Evolutionary conservation across 2,113 vertebrate genomes (phyloP).

Genomic region (Neolamprologus brichardi): DNA sequence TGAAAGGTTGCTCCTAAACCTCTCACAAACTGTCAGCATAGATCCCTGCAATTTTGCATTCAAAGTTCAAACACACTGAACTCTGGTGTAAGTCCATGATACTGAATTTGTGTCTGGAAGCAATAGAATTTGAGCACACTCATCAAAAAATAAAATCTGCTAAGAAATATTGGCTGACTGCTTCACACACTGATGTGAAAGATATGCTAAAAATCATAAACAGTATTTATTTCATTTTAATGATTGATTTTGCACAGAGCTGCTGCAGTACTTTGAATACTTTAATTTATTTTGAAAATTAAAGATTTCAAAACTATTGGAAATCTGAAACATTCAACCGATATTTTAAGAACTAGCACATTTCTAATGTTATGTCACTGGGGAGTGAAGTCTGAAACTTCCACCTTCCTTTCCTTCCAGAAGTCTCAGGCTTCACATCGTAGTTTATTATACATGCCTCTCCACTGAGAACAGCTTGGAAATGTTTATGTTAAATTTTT

Average conservation of each 20-base stretch:
- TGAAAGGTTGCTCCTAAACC: background rate
- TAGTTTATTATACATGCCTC: background rate
- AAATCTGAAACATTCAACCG: background rate
- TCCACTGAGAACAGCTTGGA: slow-evolving; percentile 9
- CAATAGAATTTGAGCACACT: background rate
- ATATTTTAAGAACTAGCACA: background rate
- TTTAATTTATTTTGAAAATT: background rate
- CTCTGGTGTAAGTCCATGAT: background rate
- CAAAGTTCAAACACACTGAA: background rate
- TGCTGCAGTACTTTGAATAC: background rate
- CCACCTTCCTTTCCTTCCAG: background rate
- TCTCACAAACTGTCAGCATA: background rate
- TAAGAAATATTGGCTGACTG: background rate
- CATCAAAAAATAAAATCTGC: background rate
- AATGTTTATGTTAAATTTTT: slow-evolving; percentile 1
- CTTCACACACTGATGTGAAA: background rate
- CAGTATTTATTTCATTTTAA: background rate
- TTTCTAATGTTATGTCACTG: background rate
- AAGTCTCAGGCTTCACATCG: background rate
- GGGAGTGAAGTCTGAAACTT: background rate
- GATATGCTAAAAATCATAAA: background rate
- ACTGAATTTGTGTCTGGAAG: background rate
- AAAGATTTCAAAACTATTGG: background rate
- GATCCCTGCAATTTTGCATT: background rate
- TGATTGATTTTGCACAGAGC: background rate